Percentiles rank a stretch among this genome's conserved stretches.
These are phyloP conservation scores for Anorthoa munda DNA, from an alignment of 2,888 invertebrate species.

Conservation along the genomic window DNA sequence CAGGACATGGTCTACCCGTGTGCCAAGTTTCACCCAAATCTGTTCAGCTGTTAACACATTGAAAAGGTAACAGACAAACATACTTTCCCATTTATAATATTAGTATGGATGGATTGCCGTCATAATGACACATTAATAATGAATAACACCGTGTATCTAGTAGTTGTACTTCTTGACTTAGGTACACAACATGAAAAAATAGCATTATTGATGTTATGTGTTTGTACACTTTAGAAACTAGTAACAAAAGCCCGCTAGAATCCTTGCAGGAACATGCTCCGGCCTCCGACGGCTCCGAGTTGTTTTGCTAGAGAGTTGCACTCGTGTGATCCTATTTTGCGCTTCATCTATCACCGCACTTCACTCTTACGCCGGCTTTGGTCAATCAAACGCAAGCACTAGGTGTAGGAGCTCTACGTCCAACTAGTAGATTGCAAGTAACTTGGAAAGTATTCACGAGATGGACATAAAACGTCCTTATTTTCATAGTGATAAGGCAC, in stretches of 20 bases:
- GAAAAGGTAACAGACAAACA: too few relatives aligned
- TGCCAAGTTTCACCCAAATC: too few relatives aligned
- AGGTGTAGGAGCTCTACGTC: conserved; percentile 11
- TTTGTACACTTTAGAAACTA: background rate
- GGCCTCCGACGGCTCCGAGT: background rate
- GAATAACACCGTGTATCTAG: too few relatives aligned
- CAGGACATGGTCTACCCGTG: too few relatives aligned
- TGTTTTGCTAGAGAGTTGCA: conserved; percentile 4
- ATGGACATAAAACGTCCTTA: background rate
- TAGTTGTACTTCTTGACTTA: too few relatives aligned
- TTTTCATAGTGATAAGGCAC: too few relatives aligned
- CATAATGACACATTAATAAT: too few relatives aligned
- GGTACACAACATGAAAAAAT: too few relatives aligned
- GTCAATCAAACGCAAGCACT: conserved; percentile 51
- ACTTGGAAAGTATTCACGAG: background rate
- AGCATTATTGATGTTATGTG: too few relatives aligned
- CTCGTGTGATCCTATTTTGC: conserved; percentile 23
- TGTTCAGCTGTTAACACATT: too few relatives aligned
- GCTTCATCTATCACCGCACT: conserved; percentile 50
- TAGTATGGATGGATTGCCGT: too few relatives aligned
- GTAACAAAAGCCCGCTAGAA: background rate
- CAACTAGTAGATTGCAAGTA: background rate
- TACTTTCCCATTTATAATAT: too few relatives aligned
- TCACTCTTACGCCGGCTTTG: conserved; percentile 48
- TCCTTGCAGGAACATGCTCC: conserved; percentile 1